Base-by-base conservation (phyloP, 2,888 invertebrate species). In the Apotomis betuletana region DNA sequence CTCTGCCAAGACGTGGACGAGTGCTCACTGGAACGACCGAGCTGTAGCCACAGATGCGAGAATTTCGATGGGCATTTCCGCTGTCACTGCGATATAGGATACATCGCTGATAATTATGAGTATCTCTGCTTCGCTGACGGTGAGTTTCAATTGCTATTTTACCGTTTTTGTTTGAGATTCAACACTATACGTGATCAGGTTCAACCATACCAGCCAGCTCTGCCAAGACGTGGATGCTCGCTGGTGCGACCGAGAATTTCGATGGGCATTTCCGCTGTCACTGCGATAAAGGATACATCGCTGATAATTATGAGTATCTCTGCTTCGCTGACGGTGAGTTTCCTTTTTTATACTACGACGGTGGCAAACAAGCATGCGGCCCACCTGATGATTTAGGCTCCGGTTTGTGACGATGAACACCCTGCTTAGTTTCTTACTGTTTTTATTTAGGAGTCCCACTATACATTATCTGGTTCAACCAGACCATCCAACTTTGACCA, bases 31-130 rank as follows among this genome's bases (percentile, higher is more conserved):
- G 94, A 86, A 0, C 93, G 92, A 74, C 96, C 96, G 0, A 87
- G 93, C 6, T 97, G 97, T 81, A 96, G 96, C 65, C 97, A 97
- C 75, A 86, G 82, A 10, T 97, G 97, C 80, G 78, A 87, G 0
- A 96, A 96, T 76, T 87, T 78, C 0, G 83, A 86, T 0, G 95
- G 96, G 0, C 93, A 94, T 0, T 96, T 94, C 79, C 81, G 77
- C 3, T 97, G 97, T 77, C 81, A 81, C 3, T 97, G 97, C 79
- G 95, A 94, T n/a, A 82, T 86, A 0, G 94, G 94, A 46, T 96
- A 95, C 79, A 77, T 75, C 0, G 80, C 95, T 10, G 87, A 92
- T 73, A 78, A 81, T 0, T 94, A 95, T 78, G 92, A 90, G 76
- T 94, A 90, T 3, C 80, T 85, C 1, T 93, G 90, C 79, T 80